These are phyloP conservation scores for Benthosema pterotum DNA, from an alignment of 2,797 vertebrate genomes.

Conservation along the genomic window DNA sequence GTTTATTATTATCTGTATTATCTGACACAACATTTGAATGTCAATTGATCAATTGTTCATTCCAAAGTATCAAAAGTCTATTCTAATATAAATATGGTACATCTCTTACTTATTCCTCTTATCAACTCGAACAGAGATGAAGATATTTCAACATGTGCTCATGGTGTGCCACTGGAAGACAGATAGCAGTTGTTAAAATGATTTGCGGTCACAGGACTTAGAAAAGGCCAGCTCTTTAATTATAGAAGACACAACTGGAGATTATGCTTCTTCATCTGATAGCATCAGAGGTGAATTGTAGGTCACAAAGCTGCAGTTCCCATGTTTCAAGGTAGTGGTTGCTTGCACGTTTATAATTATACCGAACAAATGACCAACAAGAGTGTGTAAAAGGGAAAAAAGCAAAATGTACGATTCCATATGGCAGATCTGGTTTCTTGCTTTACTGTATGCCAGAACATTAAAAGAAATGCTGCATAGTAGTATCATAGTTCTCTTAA, in stretches of 20 bases:
- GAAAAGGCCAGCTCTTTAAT: constrained; percentile 72
- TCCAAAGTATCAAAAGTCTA: background rate
- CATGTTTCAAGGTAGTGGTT: constrained; percentile 29
- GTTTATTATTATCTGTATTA: no score
- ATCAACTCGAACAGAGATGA: constrained; percentile 16
- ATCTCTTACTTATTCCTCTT: constrained; percentile 9
- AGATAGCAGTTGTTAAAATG: constrained; percentile 45
- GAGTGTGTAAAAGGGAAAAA: no score
- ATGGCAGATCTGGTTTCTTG: no score
- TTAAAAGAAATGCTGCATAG: no score
- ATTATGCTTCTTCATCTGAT: constrained; percentile 71
- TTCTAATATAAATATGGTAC: constrained; percentile 19
- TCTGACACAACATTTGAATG: no score
- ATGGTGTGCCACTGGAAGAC: constrained; percentile 48
- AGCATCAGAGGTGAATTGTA: constrained; percentile 60
- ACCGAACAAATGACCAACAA: no score
- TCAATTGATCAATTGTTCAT: background rate
- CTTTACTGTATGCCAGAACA: no score
- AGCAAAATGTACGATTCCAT: no score
- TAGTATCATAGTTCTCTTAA: no score
- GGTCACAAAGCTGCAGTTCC: constrained; percentile 54
- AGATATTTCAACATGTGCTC: constrained; percentile 30
- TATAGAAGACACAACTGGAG: constrained; percentile 69
- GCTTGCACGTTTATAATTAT: no score
- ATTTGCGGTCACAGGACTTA: constrained; percentile 66